phyloP scores from a whole-genome alignment of 1,140 invertebrate species.

The Polypedilum pembai region DNA sequence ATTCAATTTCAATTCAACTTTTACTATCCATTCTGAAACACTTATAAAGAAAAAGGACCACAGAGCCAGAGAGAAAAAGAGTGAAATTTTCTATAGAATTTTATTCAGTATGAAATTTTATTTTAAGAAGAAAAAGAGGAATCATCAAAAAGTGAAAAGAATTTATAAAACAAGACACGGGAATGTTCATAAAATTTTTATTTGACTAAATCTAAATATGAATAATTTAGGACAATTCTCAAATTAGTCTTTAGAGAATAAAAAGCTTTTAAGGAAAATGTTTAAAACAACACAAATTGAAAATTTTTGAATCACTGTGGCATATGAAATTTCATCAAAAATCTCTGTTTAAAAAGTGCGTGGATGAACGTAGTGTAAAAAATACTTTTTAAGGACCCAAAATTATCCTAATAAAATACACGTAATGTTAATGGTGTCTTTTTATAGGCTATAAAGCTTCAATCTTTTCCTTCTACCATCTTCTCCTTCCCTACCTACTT shows the following conservation, averaged over 20 bases:
- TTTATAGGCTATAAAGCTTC: constrained; percentile 13
- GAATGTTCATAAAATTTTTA: background rate
- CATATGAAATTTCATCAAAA: too few species aligned
- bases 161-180: background rate
- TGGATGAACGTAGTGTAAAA: background rate
- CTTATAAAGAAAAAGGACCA: too few species aligned
- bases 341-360: too few species aligned
- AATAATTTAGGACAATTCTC: constrained; percentile 8
- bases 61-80: background rate
- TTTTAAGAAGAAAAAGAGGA: background rate
- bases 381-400: background rate
- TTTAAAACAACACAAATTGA: background rate
- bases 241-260: background rate
- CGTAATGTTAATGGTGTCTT: background rate
- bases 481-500: background rate
- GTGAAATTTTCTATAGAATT: background rate
- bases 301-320: too few species aligned
- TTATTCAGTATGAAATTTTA: background rate
- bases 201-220: background rate
- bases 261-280: constrained; percentile 8
- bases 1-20: constrained; percentile 11
- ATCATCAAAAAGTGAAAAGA: background rate
- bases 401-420: constrained; percentile 8
- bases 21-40: background rate
- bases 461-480: background rate